Base-by-base conservation (phyloP, 2,888 invertebrate species). In the Endomychus coccineus region DNA sequence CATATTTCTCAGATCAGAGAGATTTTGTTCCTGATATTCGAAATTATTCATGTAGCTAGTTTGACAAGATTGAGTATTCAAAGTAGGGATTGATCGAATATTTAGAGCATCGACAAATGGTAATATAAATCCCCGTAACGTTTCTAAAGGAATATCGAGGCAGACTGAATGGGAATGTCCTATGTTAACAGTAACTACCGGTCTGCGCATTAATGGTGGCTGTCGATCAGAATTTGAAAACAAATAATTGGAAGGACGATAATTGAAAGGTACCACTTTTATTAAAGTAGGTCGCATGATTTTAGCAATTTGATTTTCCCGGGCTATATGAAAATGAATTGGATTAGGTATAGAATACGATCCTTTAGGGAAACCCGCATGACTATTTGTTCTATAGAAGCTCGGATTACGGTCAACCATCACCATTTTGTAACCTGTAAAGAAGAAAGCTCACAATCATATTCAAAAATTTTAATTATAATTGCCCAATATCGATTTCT, bases 281-380 rank as follows among this genome's bases (percentile, higher is more conserved):
- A 60, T 42, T 33, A 62, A 44, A 30, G 47, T 34, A 17, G 65
- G 63, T 14, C 55, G 54, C 45, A 51, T 50, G 23, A 48, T 46
- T 36, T 46, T 43, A 30, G 58, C 48, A 11, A 55, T 48, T 31
- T 58, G 46, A 19, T 46, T 53, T 32, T 54, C 45, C 27, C 51
- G 61, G 10, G 51, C 63, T 41, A 65, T 52, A 45, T 67, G 67
- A 52, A 57, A 67, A 44, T 67, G 67, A 17, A 49, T 49, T 24
- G 67, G 67, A 44, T 66, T 66, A 29, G 66, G 66, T 9, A 56
- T 42, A 28, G 45, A 30, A 45, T 62, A 67, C 4, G 66, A 62
- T 28, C 66, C 67, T 37, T 59, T 60, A 5, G 66, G 67, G 24
- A 64, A 54, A 22, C 66, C 66, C 30, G 58, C 54, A 46, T 58